Conservation (phyloP, 2,888 invertebrate genomes). For the Epirrhoe tristata region DNA sequence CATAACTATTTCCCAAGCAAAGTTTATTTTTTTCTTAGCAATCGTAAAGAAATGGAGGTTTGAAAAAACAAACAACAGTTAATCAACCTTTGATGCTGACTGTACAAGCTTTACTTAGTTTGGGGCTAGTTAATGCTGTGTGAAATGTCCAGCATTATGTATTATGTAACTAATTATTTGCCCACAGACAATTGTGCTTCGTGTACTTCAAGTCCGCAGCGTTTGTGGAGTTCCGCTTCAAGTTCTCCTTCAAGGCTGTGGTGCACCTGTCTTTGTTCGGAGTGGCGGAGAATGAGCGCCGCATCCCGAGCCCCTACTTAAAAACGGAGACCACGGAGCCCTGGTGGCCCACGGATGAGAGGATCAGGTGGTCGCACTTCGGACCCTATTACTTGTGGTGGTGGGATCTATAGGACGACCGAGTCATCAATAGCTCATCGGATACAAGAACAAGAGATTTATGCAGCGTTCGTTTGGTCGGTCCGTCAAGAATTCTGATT, state of each 20-base stretch:
- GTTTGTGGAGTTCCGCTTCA: conserved; percentile 63
- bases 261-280: conserved; percentile 62
- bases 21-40: too few relatives aligned
- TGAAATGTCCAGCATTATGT: too few relatives aligned
- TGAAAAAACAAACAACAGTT: too few relatives aligned
- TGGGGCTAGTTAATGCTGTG: too few relatives aligned
- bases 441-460: too few relatives aligned
- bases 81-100: too few relatives aligned
- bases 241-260: conserved; percentile 60
- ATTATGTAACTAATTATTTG: too few relatives aligned
- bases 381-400: neutral
- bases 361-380: conserved; percentile 17
- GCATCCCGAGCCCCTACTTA: conserved; percentile 53
- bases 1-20: too few relatives aligned
- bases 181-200: conserved; percentile 62
- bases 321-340: conserved; percentile 47
- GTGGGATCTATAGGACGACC: conserved; percentile 9
- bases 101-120: too few relatives aligned
- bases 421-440: neutral
- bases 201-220: conserved; percentile 64
- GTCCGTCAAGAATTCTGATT: too few relatives aligned
- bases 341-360: conserved; percentile 49
- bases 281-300: conserved; percentile 32
- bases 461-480: too few relatives aligned
- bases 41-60: too few relatives aligned